Evolutionary conservation across 2,113 vertebrate genomes (phyloP).

Genomic region (Sinocyclocheilus grahami): DNA sequence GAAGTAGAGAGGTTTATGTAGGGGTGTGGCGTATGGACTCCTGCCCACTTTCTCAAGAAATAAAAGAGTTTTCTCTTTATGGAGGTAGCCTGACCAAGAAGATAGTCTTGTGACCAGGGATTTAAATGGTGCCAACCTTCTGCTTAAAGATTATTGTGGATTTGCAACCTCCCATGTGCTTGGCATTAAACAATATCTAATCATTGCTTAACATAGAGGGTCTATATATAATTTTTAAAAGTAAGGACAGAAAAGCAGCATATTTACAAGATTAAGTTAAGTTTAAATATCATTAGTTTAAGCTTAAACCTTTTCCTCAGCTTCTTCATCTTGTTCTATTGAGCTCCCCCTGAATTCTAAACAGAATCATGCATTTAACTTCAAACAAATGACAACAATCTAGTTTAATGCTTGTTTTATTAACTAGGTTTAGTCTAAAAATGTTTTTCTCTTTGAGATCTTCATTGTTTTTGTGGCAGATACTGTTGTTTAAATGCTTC

Average conservation of each 20-base stretch:
- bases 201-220: too few species aligned
- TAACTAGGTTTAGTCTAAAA: background rate
- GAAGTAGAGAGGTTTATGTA: background rate
- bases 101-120: background rate
- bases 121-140: background rate
- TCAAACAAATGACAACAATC: too few species aligned
- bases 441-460: background rate
- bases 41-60: background rate
- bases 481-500: constrained; percentile 1
- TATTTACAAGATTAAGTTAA: too few species aligned
- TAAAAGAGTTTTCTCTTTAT: background rate
- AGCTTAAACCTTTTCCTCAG: too few species aligned
- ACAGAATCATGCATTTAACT: too few species aligned
- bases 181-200: too few species aligned
- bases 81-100: background rate
- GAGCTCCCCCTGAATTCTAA: too few species aligned
- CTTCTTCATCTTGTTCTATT: too few species aligned
- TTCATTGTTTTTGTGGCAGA: constrained; percentile 7
- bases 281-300: too few species aligned
- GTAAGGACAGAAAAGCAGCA: too few species aligned
- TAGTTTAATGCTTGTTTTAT: background rate
- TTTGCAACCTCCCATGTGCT: too few species aligned
- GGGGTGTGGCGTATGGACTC: background rate
- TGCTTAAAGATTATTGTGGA: background rate
- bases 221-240: too few species aligned